Evolutionary conservation across 2,797 vertebrate genomes (phyloP).

Genomic region (Hylomyscus alleni): DNA sequence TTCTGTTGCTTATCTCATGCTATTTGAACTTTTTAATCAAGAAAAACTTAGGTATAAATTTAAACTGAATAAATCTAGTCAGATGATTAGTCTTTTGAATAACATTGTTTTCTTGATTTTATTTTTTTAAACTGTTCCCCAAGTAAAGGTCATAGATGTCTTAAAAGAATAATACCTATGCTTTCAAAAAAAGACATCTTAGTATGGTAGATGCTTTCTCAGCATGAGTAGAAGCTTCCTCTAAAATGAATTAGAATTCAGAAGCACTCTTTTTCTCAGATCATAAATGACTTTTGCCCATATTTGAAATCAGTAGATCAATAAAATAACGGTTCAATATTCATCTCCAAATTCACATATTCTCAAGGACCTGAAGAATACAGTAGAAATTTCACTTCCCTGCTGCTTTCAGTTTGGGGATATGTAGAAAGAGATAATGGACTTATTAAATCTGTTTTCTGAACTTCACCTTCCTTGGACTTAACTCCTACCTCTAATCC

Average conservation of each 20-base stretch:
- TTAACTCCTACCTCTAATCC: neutral
- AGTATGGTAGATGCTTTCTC: neutral
- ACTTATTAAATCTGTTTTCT: neutral
- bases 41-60: neutral
- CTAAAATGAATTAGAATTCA: neutral
- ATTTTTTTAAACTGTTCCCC: neutral
- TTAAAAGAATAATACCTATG: neutral
- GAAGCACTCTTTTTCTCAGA: neutral
- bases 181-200: neutral
- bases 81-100: neutral
- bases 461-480: neutral
- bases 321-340: neutral
- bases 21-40: neutral
- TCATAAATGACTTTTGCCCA: neutral
- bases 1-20: neutral
- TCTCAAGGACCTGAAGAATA: neutral
- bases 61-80: neutral
- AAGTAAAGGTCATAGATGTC: neutral
- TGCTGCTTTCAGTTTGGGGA: neutral
- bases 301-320: neutral
- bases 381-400: neutral
- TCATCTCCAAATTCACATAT: neutral
- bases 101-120: neutral
- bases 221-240: neutral
- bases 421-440: neutral